Base-by-base conservation (phyloP, 2,797 vertebrate genomes). In the Gadopsis bispinosus region DNA sequence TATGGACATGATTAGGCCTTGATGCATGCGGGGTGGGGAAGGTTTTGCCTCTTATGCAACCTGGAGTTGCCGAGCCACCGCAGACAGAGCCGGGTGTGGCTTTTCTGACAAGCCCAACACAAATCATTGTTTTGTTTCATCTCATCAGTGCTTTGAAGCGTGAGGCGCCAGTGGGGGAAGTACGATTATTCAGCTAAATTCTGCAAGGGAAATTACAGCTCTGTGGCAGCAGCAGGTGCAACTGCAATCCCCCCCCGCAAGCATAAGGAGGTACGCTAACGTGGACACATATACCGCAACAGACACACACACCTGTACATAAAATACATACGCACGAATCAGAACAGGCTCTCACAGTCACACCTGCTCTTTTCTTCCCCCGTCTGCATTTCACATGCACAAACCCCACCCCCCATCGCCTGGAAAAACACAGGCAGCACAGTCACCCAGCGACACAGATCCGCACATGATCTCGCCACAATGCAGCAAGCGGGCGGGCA, bases 61-160 rank as follows among this genome's bases (percentile, higher is more conserved):
- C 6, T 11, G 31, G 63, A 82, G 63, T 60, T 77, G 73, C 77
- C 53, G 59, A 6, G 22, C 51, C 67, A 60, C 45, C 80, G 73
- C 58, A 73, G 61, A 73, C 62, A 4, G 75, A 68, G 76, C 16
- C 10, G 71, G 68, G 78, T 73, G 85, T 69, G 77, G 73, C 45
- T 29, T 66, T 66, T 69, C 78, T 72, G 78, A 90, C 87, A 88
- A 86, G 75, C 78, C 73, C 48, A 48, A 80, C 85, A 75, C 86
- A 92, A 93, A 86, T 85, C 55, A 78, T 81, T 77, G 77, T 88
- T 92, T 90, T 77, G 85, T 90, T 87, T 90, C 78, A 86, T 91
- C 87, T 92, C 84, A 83, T 92, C 87, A 75, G 74, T 79, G 76
- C 81, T 87, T 90, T 89, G 87, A 92, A 86, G 85, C 77, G 59